A percentile compares a stretch with the other conserved stretches of the same genome.
These are phyloP conservation scores for Babyrousa celebensis DNA, from an alignment of 2,797 vertebrate species.

Conservation along the genomic window DNA sequence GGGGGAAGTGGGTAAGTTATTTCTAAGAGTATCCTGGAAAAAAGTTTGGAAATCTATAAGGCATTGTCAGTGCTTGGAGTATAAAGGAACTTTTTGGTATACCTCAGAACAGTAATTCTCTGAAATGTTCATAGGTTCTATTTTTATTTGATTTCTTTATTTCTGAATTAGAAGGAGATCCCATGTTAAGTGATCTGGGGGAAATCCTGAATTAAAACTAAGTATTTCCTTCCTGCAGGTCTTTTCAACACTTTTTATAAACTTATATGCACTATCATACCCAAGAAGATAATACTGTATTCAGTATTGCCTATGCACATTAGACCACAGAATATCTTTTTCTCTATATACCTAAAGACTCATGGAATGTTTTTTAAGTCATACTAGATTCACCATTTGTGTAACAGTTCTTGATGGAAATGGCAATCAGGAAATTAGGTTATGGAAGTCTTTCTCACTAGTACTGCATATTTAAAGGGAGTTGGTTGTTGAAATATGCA, in stretches of 20 bases:
- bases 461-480: neutral
- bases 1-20: neutral
- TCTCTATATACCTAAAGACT: neutral
- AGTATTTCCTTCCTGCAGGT: neutral
- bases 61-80: neutral
- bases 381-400: neutral
- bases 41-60: constrained; percentile 9
- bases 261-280: neutral
- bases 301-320: neutral
- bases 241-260: neutral
- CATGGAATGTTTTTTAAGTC: neutral
- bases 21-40: neutral
- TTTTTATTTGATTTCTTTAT: neutral
- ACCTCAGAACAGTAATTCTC: neutral
- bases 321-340: neutral
- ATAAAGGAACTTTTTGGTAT: neutral
- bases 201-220: neutral
- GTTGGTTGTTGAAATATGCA: neutral
- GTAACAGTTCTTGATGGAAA: neutral
- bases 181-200: neutral
- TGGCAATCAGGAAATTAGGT: neutral
- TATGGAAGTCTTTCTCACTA: neutral
- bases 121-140: neutral
- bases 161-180: neutral
- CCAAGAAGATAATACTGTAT: neutral